Conservation (phyloP, 2,888 invertebrate species). For the Marasmarcha lunaedactyla region DNA sequence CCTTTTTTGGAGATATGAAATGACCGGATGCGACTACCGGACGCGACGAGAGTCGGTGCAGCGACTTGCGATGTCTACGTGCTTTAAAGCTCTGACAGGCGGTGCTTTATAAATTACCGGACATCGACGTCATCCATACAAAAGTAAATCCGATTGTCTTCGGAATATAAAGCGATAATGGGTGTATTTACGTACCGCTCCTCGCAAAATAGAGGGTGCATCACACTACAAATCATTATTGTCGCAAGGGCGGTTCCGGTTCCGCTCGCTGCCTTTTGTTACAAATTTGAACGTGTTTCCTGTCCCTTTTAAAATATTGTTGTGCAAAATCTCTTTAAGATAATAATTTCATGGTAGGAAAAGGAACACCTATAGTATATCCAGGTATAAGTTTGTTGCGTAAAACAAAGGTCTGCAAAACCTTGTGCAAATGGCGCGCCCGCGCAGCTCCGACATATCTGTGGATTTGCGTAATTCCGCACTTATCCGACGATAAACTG, state of each 20-base stretch:
- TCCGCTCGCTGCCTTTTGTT: conserved; percentile 26
- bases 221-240: conserved; percentile 32
- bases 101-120: conserved; percentile 34
- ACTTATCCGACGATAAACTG: conserved; percentile 63
- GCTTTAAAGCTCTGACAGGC: conserved; percentile 10
- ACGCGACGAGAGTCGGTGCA: conserved; percentile 43
- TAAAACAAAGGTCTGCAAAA: conserved; percentile 70
- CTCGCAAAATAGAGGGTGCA: conserved; percentile 20
- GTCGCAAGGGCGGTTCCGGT: conserved; percentile 18
- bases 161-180: conserved; percentile 27
- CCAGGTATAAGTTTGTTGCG: conserved; percentile 65
- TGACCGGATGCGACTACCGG: conserved; percentile 65
- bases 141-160: conserved; percentile 38
- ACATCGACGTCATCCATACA: conserved; percentile 46
- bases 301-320: conserved; percentile 21
- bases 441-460: conserved; percentile 58
- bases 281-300: conserved; percentile 13
- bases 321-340: conserved; percentile 18
- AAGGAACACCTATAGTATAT: too few relatives aligned
- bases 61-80: conserved; percentile 37
- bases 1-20: conserved; percentile 66
- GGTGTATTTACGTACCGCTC: conserved; percentile 28
- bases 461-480: conserved; percentile 67
- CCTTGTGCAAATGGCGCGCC: conserved; percentile 69
- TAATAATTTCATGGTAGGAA: conserved; percentile 53